These are phyloP conservation scores for Pammene aurita DNA, from an alignment of 2,888 invertebrate species.

Conservation along the genomic window DNA sequence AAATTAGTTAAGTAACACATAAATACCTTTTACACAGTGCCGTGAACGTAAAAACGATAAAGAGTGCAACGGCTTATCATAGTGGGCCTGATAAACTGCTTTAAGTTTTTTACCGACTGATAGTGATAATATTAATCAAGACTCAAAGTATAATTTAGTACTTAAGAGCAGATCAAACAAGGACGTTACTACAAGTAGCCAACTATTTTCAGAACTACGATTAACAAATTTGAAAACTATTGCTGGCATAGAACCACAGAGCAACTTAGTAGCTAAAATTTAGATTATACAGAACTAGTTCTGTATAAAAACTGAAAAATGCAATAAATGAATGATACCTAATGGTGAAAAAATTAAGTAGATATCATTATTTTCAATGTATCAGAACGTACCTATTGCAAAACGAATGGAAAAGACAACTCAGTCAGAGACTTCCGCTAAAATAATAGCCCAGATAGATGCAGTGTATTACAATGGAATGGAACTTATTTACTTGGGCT, in stretches of 20 bases:
- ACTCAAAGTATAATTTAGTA: no score
- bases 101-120: not conserved
- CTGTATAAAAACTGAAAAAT: not conserved
- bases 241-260: not conserved
- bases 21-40: not conserved
- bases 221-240: not conserved
- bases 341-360: not conserved
- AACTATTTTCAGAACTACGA: no score
- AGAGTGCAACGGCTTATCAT: slow-evolving; percentile 37
- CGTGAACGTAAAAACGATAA: slow-evolving; percentile 29
- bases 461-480: not conserved
- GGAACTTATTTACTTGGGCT: no score
- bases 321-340: slow-evolving; percentile 1
- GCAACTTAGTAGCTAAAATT: not conserved
- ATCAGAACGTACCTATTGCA: slow-evolving; percentile 3
- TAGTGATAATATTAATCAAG: not conserved
- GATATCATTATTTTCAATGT: slow-evolving; percentile 1
- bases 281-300: not conserved
- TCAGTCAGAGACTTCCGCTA: slow-evolving; percentile 14
- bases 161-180: no score
- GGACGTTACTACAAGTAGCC: no score
- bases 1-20: slow-evolving; percentile 17
- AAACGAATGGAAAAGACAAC: slow-evolving; percentile 2
- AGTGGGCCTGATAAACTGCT: not conserved
- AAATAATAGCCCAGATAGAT: slow-evolving; percentile 6